phyloP scores from a whole-genome alignment of 2,888 invertebrate species.

The Cephonodes hylas region DNA sequence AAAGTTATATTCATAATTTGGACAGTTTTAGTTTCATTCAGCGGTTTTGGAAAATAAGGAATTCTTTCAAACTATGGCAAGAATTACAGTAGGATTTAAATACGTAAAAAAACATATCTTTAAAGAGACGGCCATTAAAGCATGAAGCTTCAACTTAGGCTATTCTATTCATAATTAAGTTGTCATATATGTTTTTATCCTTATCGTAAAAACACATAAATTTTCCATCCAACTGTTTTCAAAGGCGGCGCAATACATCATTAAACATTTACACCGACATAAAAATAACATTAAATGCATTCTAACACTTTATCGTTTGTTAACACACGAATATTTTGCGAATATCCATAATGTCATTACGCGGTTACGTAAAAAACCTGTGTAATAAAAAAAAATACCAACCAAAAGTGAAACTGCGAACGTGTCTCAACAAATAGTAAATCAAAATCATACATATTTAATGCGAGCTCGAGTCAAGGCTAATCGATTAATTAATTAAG shows the following conservation, averaged over 20 bases:
- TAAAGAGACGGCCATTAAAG: no score
- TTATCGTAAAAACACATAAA: background rate
- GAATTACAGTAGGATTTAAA: no score
- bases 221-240: background rate
- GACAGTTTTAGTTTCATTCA: no score
- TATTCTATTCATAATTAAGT: no score
- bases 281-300: background rate
- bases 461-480: conserved; percentile 32
- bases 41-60: no score
- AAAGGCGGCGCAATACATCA: background rate
- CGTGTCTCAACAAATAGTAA: conserved; percentile 8
- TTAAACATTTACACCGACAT: background rate
- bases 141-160: no score
- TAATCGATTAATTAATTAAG: conserved; percentile 43
- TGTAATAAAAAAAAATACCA: background rate
- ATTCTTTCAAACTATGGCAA: no score
- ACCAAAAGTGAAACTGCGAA: background rate
- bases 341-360: background rate
- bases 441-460: conserved; percentile 1
- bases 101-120: no score
- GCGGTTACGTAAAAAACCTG: background rate
- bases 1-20: no score
- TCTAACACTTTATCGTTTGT: background rate
- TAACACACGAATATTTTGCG: background rate
- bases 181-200: background rate